Evolutionary conservation across 1,140 invertebrate species (phyloP), one percentile per base, ranked within the genome.

Genomic region (Microplitis demolitor): DNA sequence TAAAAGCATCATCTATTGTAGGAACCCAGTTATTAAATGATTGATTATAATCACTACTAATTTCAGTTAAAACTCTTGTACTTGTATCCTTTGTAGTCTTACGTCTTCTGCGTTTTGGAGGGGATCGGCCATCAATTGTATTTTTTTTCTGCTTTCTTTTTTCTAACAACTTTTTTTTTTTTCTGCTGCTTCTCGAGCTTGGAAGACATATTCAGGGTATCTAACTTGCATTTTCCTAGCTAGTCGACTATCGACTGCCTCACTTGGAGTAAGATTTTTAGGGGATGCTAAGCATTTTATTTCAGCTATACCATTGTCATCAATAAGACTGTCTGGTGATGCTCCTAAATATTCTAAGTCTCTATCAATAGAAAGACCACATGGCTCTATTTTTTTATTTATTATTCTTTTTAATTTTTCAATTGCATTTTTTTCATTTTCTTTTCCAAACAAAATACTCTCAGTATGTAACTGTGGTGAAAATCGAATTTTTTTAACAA

Each of bases 281-380:
- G 77, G 80, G 13, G 33, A 66, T 6, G 64, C 73, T 3, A 82
- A 81, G 70, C 82, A 86, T 76, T 85, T 87, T 0, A 85, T 75
- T 77, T 85, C 82, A 1, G 84, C 53, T 13, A 82, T 58, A 3
- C 79, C 78, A 72, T 84, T 78, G 34, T 80, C 62, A 11, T 76
- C 79, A 34, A 85, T 74, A 2, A 87, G 58, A 16, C 86, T 85
- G 81, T 88, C 85, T 24, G 86, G 86, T 2, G 79, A 78, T 9
- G 82, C 84, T 50, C 73, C 86, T 33, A 88, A 72, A 69, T 73
- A 80, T 6, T 75, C 75, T 2, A 76, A 24, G 37, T 84, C 74
- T 8, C 63, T 16, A 72, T 83, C 79, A 51, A 88, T 78, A 72
- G 83, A 84, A 3, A 88, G 76, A 9, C 87, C 84, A 74, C 83